Evolutionary conservation across 2,113 vertebrate genomes (phyloP), one percentile per base, ranked within the genome.

Genomic region (Pachyramphus minor): DNA sequence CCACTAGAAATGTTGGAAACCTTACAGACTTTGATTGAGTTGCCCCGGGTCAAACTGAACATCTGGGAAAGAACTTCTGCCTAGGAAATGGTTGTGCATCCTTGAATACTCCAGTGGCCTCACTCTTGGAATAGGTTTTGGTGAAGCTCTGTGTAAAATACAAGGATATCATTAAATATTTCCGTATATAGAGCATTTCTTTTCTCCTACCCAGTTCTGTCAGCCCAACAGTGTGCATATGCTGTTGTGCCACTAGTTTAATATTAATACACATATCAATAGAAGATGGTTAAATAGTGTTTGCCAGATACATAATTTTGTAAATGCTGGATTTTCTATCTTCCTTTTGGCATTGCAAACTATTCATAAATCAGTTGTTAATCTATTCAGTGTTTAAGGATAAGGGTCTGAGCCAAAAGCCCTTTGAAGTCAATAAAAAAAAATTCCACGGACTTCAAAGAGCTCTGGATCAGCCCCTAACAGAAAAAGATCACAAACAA

Each of bases 11-110:
- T 95, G 87, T 96, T 98, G 97, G 96, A 98, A 97, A 96, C 95
- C 77, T 97, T 98, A 97, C 97, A 98, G 95, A 96, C 90, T 97
- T 98, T 98, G 97, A 98, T 97, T 98, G 97, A 98, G 95, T 96
- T 97, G 97, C 98, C 97, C 97, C 94, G 89, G 97, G 98, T 98
- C 98, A 98, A 96, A 97, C 30, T 96, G 96, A 98, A 98, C 97
- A 98, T 98, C 98, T 98, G 97, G 97, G 97, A 96, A 97, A 97
- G 95, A 97, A 98, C 95, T 97, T 97, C 97, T 96, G 90, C 87
- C 92, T 97, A 90, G 90, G 96, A 97, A 96, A 95, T 89, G 56
- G 72, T 94, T 96, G 95, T 96, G 93, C 96, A 97, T 97, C 91
- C 91, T 97, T 97, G 97, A 98, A 97, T 96, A 97, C 95, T 95